These are phyloP conservation scores for Stichodactyla mertensii DNA, from an alignment of 64 coral and sea anemone genomes.

Conservation along the genomic window DNA sequence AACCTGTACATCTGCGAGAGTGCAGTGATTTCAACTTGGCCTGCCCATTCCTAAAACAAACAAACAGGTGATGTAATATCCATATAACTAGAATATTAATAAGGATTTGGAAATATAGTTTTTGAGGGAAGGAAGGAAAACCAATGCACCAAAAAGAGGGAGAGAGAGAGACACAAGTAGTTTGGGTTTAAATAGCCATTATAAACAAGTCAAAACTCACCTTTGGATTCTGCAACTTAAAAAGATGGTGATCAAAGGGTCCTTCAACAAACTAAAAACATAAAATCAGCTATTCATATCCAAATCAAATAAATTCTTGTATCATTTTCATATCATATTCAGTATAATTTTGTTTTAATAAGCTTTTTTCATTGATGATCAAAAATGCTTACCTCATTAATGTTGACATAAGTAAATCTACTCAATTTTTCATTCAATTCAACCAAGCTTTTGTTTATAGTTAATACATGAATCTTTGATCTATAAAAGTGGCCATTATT, in stretches of 20 bases:
- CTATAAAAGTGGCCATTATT: not conserved
- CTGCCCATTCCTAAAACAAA: constrained; percentile 88
- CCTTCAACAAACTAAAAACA: constrained; percentile 84
- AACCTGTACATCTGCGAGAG: constrained; percentile 86
- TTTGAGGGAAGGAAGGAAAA: not conserved
- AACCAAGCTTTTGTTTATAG: not conserved
- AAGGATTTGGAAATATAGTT: not conserved
- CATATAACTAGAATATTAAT: no score
- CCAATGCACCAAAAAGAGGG: no score
- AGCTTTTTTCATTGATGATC: not conserved
- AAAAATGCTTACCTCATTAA: not conserved
- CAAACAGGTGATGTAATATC: not conserved
- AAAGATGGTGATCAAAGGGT: constrained; percentile 97
- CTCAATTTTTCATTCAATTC: no score
- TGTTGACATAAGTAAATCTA: no score
- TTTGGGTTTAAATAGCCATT: no score
- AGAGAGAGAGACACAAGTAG: no score
- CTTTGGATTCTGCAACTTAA: constrained; percentile 91
- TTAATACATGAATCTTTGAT: not conserved
- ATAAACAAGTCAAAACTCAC: constrained; percentile 26
- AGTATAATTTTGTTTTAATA: not conserved
- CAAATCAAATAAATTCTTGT: not conserved
- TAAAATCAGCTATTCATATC: not conserved
- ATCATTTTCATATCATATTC: not conserved
- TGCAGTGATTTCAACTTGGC: constrained; percentile 93